Evolutionary conservation across 23 tunicate species (phyloP).

Genomic region (Clavelina lepadiformis): DNA sequence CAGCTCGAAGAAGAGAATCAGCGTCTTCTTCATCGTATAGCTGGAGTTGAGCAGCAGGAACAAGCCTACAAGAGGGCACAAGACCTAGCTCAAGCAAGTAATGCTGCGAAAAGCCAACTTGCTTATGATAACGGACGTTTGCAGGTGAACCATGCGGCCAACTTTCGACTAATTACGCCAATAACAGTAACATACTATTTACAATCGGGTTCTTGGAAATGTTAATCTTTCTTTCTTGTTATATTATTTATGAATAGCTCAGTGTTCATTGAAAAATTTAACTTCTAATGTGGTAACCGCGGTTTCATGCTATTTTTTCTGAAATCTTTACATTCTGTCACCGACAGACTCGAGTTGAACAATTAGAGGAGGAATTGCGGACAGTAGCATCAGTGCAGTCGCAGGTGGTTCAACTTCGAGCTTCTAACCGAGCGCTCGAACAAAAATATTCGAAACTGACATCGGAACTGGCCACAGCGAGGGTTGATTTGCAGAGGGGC

Average conservation of each 20-base stretch:
- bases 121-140: constrained; percentile 82
- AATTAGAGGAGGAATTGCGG: constrained; percentile 74
- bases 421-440: constrained; percentile 72
- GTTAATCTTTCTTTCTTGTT: no score
- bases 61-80: constrained; percentile 63
- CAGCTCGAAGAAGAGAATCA: constrained; percentile 66
- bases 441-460: constrained; percentile 66
- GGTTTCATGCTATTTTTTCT: no score
- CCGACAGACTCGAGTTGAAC: constrained; percentile 86
- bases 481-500: constrained; percentile 39
- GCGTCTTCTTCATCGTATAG: constrained; percentile 60
- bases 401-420: constrained; percentile 67
- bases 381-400: constrained; percentile 65
- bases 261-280: no score
- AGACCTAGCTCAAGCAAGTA: constrained; percentile 37
- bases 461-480: constrained; percentile 57
- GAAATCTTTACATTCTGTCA: no score
- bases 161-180: no score
- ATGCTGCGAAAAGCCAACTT: constrained; percentile 59
- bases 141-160: constrained; percentile 38
- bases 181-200: no score
- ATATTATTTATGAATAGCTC: no score
- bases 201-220: no score
- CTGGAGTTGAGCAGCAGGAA: constrained; percentile 77
- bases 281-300: no score